These are phyloP conservation scores for Sebastes matsubarae DNA, from an alignment of 2,797 vertebrate species.

Conservation along the genomic window DNA sequence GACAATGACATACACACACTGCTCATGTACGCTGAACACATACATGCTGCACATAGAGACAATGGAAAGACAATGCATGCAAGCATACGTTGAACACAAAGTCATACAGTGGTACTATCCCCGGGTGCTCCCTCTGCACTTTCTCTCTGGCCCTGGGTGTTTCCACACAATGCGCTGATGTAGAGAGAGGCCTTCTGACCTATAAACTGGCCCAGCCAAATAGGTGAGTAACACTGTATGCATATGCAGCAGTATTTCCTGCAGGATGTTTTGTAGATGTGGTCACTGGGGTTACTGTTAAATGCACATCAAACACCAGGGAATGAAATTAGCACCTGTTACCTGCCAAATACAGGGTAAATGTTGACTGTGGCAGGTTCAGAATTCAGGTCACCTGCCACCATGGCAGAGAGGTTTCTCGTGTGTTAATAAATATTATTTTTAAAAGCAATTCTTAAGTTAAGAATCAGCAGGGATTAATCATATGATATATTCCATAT, in stretches of 20 bases:
- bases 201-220: slow-evolving; percentile 48
- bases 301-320: not conserved
- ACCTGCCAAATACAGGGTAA: no score
- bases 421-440: no score
- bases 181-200: slow-evolving; percentile 56
- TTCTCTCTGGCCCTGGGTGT: slow-evolving; percentile 50
- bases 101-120: slow-evolving; percentile 54
- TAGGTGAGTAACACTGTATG: slow-evolving; percentile 34
- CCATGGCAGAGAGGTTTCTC: no score
- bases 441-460: no score
- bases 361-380: no score
- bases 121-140: slow-evolving; percentile 53
- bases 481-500: no score
- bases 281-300: slow-evolving; percentile 14
- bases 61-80: slow-evolving; percentile 59
- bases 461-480: no score
- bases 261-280: slow-evolving; percentile 30
- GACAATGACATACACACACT: slow-evolving; percentile 72
- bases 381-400: no score
- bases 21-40: slow-evolving; percentile 56
- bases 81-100: slow-evolving; percentile 35
- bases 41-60: slow-evolving; percentile 57
- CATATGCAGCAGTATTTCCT: slow-evolving; percentile 48
- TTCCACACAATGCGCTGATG: slow-evolving; percentile 56
- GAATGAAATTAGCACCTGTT: no score